A percentile compares a stretch with the other conserved stretches of the same genome.
phyloP scores from a whole-genome alignment of 2,888 invertebrate genomes.

The Andricus quercusramuli region DNA sequence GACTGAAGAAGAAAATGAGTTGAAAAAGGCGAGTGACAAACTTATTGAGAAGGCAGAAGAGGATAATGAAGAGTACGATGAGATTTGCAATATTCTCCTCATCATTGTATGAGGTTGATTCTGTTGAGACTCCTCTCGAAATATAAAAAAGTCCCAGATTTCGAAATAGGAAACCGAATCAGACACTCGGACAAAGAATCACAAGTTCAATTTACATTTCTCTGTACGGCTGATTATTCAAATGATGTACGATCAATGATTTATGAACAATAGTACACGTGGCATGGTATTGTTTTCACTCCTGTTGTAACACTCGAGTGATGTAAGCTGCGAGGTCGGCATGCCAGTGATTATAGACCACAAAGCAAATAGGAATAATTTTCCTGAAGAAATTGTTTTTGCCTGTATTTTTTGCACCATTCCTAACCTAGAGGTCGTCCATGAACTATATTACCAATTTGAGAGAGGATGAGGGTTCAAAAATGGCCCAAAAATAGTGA shows the following conservation, averaged over 20 bases:
- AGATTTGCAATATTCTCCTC: not conserved
- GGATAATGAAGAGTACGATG: too few species aligned
- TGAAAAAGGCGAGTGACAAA: too few species aligned
- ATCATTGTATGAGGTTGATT: not conserved
- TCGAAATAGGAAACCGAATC: not conserved
- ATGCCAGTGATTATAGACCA: not conserved
- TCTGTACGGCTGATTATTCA: conserved; percentile 3
- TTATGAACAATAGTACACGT: conserved; percentile 32
- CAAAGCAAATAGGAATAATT: not conserved
- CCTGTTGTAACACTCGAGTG: conserved; percentile 32
- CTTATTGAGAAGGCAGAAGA: too few species aligned
- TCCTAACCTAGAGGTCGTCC: too few species aligned
- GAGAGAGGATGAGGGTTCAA: too few species aligned
- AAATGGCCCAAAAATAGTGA: too few species aligned
- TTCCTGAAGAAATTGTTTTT: not conserved
- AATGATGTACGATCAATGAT: conserved; percentile 24
- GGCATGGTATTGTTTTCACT: conserved; percentile 19
- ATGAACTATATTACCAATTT: too few species aligned
- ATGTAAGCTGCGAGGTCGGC: conserved; percentile 13
- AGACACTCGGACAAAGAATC: not conserved
- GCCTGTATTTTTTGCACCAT: not conserved
- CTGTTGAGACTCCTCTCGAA: not conserved
- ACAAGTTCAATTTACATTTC: not conserved
- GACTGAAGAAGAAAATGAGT: too few species aligned
- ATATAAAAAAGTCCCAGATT: not conserved